phyloP scores from a whole-genome alignment of 2,797 vertebrate species.

The Orientallactaga sibirica region DNA sequence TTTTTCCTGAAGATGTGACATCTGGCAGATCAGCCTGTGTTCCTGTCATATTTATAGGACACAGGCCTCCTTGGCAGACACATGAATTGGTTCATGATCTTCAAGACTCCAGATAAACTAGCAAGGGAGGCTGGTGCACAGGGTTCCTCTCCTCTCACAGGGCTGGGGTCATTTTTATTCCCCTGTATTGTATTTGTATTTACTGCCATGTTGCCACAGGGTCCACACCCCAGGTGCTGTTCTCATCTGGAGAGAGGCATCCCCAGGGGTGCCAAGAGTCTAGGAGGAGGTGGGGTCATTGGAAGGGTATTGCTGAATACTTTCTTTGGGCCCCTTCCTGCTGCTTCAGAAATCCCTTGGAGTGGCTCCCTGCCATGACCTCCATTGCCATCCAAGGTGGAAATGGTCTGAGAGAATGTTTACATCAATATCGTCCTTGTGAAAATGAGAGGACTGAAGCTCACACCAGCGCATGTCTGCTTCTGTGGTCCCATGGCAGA shows the following conservation, averaged over 20 bases:
- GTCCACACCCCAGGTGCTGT: conserved; percentile 43
- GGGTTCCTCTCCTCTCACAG: conserved; percentile 30
- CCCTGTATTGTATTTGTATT: background rate
- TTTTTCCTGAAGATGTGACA: conserved; percentile 72
- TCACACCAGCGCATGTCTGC: background rate
- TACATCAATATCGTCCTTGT: background rate
- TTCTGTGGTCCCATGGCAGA: background rate
- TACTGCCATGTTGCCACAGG: conserved; percentile 55
- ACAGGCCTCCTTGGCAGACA: conserved; percentile 84
- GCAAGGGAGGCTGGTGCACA: background rate
- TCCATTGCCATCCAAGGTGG: conserved; percentile 62
- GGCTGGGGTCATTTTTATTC: conserved; percentile 71
- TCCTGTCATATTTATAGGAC: conserved; percentile 83
- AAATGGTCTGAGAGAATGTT: conserved; percentile 7
- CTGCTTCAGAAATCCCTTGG: background rate
- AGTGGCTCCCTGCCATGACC: background rate
- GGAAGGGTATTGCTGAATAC: background rate
- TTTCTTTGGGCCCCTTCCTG: background rate
- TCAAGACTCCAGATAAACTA: conserved; percentile 78
- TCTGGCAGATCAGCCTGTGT: conserved; percentile 82
- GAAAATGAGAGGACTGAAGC: background rate
- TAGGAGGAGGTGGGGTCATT: conserved; percentile 22
- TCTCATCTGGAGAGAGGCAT: conserved; percentile 66
- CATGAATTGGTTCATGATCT: conserved; percentile 79
- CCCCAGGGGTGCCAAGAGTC: conserved; percentile 60